Evolutionary conservation across 2,113 vertebrate genomes (phyloP), one percentile per base, ranked within the genome.

Genomic region (Gymnobelideus leadbeateri): DNA sequence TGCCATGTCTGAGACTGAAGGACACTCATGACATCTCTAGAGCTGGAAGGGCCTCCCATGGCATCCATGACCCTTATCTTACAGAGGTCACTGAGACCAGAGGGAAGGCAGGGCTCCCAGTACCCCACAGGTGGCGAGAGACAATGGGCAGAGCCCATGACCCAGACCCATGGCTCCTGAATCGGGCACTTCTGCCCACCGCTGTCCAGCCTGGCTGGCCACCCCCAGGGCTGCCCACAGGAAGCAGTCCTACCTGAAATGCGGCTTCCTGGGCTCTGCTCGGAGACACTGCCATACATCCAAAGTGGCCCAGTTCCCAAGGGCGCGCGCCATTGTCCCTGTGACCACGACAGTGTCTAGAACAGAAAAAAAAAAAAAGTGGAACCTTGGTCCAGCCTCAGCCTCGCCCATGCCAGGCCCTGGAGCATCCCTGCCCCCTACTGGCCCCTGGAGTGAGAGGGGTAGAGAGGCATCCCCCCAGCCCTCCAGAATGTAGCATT

Each of bases 291-390:
- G 89, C 8, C 12, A 6, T 84, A 16, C 4, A 37, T 14, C 24
- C 19, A 55, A 89, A 19, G 8, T 21, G 16, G 28, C 25, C 8
- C 8, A 31, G 2, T 26, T 68, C 51, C 21, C 26, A 25, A 31
- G 26, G 49, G n/a, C 52, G 9, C 51, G 53, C 53, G 90, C 51
- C 51, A 11, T 49, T 8, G 43, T 91, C 52, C 84, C 28, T 5
- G 16, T 10, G 31, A 16, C 31, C 6, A 0, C 31, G 37, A 3
- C 8, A 37, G 24, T 0, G 1, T 10, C 0, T 12, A 14, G 28
- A 51, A 5, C 11, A 0, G 37, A 21, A 51, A 47, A 89, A 14
- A 37, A 21, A 51, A 47, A 89, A 14, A 37, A n/a, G 2, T 21
- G 68, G 21, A 2, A 3, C 19, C 3, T 37, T 37, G 23, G 31